Conservation (phyloP, 2,888 invertebrate species). For the Brenthis daphne region DNA sequence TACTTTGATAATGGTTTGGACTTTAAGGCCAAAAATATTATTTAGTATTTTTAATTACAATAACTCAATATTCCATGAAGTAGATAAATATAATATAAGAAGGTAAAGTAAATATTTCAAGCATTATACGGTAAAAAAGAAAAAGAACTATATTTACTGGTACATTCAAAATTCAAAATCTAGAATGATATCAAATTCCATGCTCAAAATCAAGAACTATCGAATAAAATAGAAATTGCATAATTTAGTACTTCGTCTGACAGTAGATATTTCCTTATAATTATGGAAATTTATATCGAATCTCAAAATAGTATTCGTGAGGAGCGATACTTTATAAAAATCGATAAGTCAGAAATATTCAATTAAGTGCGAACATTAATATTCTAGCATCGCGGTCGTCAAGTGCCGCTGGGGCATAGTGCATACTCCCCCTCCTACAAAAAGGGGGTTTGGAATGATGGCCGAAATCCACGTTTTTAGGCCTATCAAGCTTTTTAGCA, state of each 20-base stretch:
- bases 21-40: too few relatives aligned
- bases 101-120: too few relatives aligned
- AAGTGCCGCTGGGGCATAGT: slow-evolving; percentile 72
- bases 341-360: slow-evolving; percentile 70
- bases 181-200: background rate
- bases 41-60: too few relatives aligned
- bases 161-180: too few relatives aligned
- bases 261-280: slow-evolving; percentile 5
- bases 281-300: background rate
- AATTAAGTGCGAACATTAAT: slow-evolving; percentile 75
- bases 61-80: too few relatives aligned
- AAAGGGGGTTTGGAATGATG: slow-evolving; percentile 54
- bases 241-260: slow-evolving; percentile 11
- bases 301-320: slow-evolving; percentile 10
- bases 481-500: slow-evolving; percentile 77
- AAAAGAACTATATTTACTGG: too few relatives aligned
- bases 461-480: slow-evolving; percentile 75
- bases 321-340: slow-evolving; percentile 42
- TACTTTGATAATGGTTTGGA: too few relatives aligned
- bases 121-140: too few relatives aligned
- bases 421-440: slow-evolving; percentile 46
- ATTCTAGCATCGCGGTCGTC: slow-evolving; percentile 75
- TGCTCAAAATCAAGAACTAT: background rate
- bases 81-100: too few relatives aligned
- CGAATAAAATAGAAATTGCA: slow-evolving; percentile 13